Percentiles rank a stretch among this genome's conserved stretches.
These are phyloP conservation scores for Dendrolimus houi DNA, from an alignment of 2,888 invertebrate species.

Conservation along the genomic window DNA sequence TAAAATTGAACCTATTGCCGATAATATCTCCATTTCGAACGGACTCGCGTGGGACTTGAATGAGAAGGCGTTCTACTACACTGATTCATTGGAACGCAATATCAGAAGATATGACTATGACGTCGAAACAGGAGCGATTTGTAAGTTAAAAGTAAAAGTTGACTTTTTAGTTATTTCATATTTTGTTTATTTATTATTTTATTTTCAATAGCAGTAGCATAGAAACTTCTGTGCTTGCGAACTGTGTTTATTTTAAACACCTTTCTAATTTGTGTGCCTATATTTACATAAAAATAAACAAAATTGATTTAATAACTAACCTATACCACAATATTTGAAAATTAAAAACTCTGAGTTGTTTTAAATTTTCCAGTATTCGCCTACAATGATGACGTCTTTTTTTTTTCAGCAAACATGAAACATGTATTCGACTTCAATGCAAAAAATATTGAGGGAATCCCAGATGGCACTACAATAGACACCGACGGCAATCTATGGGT, in stretches of 20 bases:
- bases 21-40: constrained; percentile 80
- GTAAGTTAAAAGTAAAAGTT: constrained; percentile 49
- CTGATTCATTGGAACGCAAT: constrained; percentile 79
- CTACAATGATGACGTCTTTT: too few species aligned
- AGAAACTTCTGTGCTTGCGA: neutral
- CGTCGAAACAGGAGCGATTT: constrained; percentile 77
- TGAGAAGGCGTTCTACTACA: constrained; percentile 82
- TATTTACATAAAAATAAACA: too few species aligned
- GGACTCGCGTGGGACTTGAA: constrained; percentile 86
- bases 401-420: constrained; percentile 73
- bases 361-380: too few species aligned
- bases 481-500: constrained; percentile 85
- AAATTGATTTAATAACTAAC: too few species aligned
- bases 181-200: neutral
- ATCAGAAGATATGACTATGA: constrained; percentile 85
- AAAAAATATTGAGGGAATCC: constrained; percentile 53
- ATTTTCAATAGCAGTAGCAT: neutral
- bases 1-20: constrained; percentile 27
- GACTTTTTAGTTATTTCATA: neutral
- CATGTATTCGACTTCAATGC: constrained; percentile 76
- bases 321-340: too few species aligned
- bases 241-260: constrained; percentile 1
- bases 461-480: constrained; percentile 87
- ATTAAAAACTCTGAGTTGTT: too few species aligned
- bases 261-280: too few species aligned